A percentile compares a stretch with the other conserved stretches of the same genome.
Conservation (phyloP, 2,113 vertebrate species). For the Sardina pilchardus region DNA sequence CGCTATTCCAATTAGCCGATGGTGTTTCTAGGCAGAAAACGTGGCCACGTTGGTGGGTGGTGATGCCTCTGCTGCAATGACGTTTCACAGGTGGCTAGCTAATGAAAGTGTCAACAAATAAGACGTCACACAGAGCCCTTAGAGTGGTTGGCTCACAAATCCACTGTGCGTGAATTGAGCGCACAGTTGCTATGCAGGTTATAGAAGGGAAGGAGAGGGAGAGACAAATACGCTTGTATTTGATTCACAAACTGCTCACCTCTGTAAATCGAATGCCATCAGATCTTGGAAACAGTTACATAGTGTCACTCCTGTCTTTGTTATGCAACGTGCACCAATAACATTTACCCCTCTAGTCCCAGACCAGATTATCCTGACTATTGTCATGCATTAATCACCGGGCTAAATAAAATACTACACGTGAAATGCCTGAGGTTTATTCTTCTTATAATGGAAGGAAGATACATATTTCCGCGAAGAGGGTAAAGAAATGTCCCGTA, state of each 20-base stretch:
- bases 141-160: conserved; percentile 61
- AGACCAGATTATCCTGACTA: background rate
- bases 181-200: conserved; percentile 67
- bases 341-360: no score
- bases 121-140: conserved; percentile 55
- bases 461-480: background rate
- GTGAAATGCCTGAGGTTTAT: background rate
- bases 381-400: background rate
- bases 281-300: background rate
- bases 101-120: conserved; percentile 61
- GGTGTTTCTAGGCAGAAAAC: conserved; percentile 70
- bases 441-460: background rate
- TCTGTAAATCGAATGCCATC: background rate
- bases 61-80: conserved; percentile 52
- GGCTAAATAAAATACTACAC: background rate
- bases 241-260: background rate
- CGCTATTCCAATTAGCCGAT: conserved; percentile 41
- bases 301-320: background rate
- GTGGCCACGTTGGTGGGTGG: conserved; percentile 16
- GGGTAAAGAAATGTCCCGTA: background rate
- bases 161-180: background rate
- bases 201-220: background rate
- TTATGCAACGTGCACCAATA: background rate
- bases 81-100: conserved; percentile 55
- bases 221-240: background rate